Evolutionary conservation across 2,113 vertebrate genomes (phyloP), one percentile per base, ranked within the genome.

Genomic region (Emydocephalus ijimae): DNA sequence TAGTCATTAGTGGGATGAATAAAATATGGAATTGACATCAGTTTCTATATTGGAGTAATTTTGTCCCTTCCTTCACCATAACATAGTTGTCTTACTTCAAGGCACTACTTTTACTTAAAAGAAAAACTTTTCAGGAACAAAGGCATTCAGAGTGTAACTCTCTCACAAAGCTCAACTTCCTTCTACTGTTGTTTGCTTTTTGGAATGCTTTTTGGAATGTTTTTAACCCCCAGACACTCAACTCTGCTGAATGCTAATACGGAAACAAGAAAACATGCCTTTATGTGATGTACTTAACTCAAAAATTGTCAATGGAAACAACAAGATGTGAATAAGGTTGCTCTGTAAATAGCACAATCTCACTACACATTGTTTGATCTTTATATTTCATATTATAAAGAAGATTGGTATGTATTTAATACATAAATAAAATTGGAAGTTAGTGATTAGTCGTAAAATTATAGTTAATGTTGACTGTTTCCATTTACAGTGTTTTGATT

Each of bases 91-190:
- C 93, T 95, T 90, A 55, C 11, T 93, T 93, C 21, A 89, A 85
- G 93, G 86, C 10, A 18, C 94, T 94, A 89, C 34, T 92, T 92
- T 57, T 85, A 50, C 26, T 90, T 57, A 95, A 92, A 93, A 93
- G 12, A 74, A 94, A 93, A 93, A 92, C 2, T 61, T 94, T 93
- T 90, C 50, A 89, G 87, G 93, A 94, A 74, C 26, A 15, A 85
- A 85, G 64, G 90, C 15, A 6, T 94, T 92, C 94, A 93, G 8
- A 85, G 9, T 24, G 5, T 2, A 24, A 87, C 85, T 93, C 93
- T 56, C 23, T 55, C 52, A 94, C 90, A 57, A 6, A 90, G 54
- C 89, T 85, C 92, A 91, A 59, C 85, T 91, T 91, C 61, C 48
- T 55, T 91, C 87, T 43, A 94, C 88, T 87, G 87, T 54, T 81